Evolutionary conservation across 2,888 invertebrate genomes (phyloP), one percentile per base, ranked within the genome.

Genomic region (Perizoma flavofasciatum): DNA sequence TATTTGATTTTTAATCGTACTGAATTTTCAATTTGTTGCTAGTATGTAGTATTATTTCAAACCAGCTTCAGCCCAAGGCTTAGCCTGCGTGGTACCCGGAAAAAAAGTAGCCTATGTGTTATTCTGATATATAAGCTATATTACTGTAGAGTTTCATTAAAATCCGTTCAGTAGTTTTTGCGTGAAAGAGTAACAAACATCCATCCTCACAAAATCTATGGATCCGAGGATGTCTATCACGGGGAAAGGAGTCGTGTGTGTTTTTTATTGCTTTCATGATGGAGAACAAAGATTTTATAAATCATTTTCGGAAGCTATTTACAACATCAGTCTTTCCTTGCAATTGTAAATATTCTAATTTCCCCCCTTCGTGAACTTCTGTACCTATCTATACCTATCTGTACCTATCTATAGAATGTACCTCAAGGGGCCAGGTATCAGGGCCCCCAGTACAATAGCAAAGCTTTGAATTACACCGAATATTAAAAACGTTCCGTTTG

Each of bases 401-500:
- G 47, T 39, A 43, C 35, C 41, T 51, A 43, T 41, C 41, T 51
- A 47, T 48, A 45, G 59, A 33, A 10, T 4, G 39, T 7, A 46
- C 49, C 63, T 65, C 63, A 59, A 63, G 68, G 68, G 67, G 59
- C 55, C 53, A 61, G 61, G 65, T 67, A 68, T 66, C 62, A 66
- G 61, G 73, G 70, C 73, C 77, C 65, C 65, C 76, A 91, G 91
- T 91, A 87, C 73, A 91, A 92, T 90, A 85, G 89, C 91, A 91
- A 92, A 92, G 89, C 74, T 72, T 69, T 76, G 82, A 83, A 84
- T 83, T 67, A 69, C 67, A 77, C 82, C 79, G 87, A 87, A 86
- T 88, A 88, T 87, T 88, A 89, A 89, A 85, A 78, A 73, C 65
- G 74, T 63, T 74, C 78, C 82, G 86, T 82, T 88, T 86, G 89